Conservation (phyloP, 2,113 vertebrate genomes). For the Ptychochromis oligacanthus region DNA sequence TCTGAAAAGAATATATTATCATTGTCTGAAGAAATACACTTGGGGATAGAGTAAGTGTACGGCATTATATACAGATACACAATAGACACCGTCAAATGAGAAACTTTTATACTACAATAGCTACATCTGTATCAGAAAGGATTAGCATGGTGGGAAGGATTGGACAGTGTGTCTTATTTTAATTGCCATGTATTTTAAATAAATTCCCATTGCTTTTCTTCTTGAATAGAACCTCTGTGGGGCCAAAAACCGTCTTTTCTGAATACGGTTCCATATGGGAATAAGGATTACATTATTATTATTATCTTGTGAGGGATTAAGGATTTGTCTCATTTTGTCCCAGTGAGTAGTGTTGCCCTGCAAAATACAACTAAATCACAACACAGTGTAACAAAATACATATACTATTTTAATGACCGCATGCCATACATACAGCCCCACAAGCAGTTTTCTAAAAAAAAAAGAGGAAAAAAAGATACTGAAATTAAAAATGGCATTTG, state of each 20-base stretch:
- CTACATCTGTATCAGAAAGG: conserved; percentile 63
- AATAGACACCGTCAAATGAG: conserved; percentile 48
- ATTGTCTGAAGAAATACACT: conserved; percentile 44
- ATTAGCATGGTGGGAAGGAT: conserved; percentile 61
- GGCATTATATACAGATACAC: conserved; percentile 35
- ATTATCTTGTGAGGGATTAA: conserved; percentile 82
- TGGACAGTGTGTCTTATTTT: conserved; percentile 68
- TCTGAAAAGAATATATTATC: conserved; percentile 42
- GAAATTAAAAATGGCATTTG: not conserved
- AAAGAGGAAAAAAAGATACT: too few relatives aligned
- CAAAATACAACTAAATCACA: conserved; percentile 73
- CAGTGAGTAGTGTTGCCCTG: conserved; percentile 61
- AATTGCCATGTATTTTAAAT: conserved; percentile 77
- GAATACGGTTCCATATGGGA: conserved; percentile 78
- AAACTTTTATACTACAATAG: conserved; percentile 47
- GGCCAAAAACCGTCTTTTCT: conserved; percentile 63
- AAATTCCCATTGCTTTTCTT: conserved; percentile 64
- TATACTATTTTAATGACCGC: conserved; percentile 39
- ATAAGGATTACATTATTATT: conserved; percentile 82
- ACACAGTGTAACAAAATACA: conserved; percentile 58
- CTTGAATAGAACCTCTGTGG: conserved; percentile 65
- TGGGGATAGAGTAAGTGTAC: conserved; percentile 17
- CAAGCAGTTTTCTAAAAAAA: not conserved
- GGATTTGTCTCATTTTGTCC: conserved; percentile 76
- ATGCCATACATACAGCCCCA: not conserved